Percentiles rank a stretch among this genome's conserved stretches.
These are phyloP conservation scores for Drosophila kokeensis DNA, from an alignment of 2,888 invertebrate genomes.

Conservation along the genomic window DNA sequence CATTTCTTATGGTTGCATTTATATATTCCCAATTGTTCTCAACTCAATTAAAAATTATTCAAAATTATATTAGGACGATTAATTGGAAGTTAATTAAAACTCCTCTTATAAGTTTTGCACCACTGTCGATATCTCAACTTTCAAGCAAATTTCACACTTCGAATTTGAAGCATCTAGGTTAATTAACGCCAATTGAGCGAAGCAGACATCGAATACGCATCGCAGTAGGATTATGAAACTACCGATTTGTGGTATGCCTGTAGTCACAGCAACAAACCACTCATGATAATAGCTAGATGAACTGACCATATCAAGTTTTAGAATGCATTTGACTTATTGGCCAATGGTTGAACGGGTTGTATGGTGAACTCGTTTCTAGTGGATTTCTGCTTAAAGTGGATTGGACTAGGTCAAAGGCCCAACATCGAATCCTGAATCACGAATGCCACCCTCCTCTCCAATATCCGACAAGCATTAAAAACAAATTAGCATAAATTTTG, in stretches of 20 bases:
- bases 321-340: conserved; percentile 19
- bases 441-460: background rate
- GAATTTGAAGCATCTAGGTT: background rate
- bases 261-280: background rate
- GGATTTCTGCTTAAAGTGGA: background rate
- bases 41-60: background rate
- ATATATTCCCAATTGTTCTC: background rate
- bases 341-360: background rate
- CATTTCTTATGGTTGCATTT: background rate
- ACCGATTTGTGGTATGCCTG: background rate
- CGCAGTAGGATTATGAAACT: background rate
- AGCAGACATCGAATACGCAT: background rate
- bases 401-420: background rate
- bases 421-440: too few species aligned
- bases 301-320: conserved; percentile 2
- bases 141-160: background rate
- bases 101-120: background rate
- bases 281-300: conserved; percentile 31
- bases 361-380: background rate
- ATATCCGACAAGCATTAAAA: conserved; percentile 59
- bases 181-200: background rate
- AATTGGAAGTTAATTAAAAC: background rate
- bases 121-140: background rate
- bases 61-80: background rate
- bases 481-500: conserved; percentile 65